A percentile compares a stretch with the other conserved stretches of the same genome.
These are phyloP conservation scores for Styela plicata DNA, from an alignment of 23 tunicate genomes.

Conservation along the genomic window DNA sequence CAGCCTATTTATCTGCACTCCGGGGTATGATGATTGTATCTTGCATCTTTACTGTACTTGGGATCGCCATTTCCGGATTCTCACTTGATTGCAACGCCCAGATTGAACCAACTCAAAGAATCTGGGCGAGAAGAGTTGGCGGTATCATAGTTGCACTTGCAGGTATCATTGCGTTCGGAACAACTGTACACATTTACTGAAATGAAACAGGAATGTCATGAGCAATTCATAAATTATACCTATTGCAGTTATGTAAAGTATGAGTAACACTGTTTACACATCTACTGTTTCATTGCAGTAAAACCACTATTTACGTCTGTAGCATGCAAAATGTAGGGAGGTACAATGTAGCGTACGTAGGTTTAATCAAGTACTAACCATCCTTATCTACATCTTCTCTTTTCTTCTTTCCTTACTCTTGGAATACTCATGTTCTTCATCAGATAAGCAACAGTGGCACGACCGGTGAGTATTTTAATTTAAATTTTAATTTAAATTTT, in stretches of 20 bases:
- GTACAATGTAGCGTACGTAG: background rate
- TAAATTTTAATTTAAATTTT: background rate
- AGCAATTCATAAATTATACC: too few species aligned
- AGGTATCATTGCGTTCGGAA: too few species aligned
- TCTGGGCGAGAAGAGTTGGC: slow-evolving; percentile 27
- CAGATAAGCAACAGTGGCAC: background rate
- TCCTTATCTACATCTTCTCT: background rate
- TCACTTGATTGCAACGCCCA: slow-evolving; percentile 61
- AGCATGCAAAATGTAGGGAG: background rate
- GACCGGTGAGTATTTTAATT: background rate
- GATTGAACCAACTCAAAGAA: slow-evolving; percentile 32
- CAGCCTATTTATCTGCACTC: slow-evolving; percentile 65
- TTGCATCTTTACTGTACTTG: slow-evolving; percentile 28
- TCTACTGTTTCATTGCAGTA: too few species aligned
- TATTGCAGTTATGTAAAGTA: too few species aligned
- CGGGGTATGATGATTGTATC: slow-evolving; percentile 82
- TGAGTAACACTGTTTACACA: too few species aligned
- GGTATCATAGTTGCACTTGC: slow-evolving; percentile 65
- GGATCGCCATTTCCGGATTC: slow-evolving; percentile 29
- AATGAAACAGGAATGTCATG: too few species aligned
- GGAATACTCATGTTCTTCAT: too few species aligned
- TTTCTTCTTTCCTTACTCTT: slow-evolving; percentile 3
- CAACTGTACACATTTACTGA: too few species aligned
- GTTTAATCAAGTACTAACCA: too few species aligned
- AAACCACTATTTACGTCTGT: too few species aligned